A percentile compares a stretch with the other conserved stretches of the same genome.
These are phyloP conservation scores for Ancistrus triradiatus DNA, from an alignment of 2,113 vertebrate species.

Conservation along the genomic window DNA sequence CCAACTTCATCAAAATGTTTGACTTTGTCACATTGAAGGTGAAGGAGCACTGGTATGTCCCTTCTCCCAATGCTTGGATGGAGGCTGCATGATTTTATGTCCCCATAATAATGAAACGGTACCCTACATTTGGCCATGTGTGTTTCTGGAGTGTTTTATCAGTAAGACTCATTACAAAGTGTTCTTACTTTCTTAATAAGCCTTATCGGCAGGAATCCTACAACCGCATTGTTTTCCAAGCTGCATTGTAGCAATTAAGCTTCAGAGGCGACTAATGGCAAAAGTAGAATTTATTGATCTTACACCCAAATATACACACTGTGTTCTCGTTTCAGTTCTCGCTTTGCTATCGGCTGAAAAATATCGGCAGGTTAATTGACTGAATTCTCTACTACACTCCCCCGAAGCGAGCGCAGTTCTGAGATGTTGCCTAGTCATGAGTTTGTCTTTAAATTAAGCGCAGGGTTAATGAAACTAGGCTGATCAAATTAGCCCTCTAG, in stretches of 20 bases:
- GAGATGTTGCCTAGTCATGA: neutral
- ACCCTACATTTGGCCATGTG: too few relatives aligned
- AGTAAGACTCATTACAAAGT: too few relatives aligned
- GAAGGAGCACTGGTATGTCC: too few relatives aligned
- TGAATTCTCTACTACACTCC: neutral
- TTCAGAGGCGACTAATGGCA: constrained; percentile 3
- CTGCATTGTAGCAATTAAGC: constrained; percentile 9
- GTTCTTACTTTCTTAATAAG: neutral
- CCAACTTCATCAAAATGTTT: too few relatives aligned
- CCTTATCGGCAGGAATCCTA: neutral
- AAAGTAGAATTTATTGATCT: constrained; percentile 12
- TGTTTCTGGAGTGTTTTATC: too few relatives aligned
- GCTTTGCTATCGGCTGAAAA: neutral
- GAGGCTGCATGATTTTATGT: too few relatives aligned
- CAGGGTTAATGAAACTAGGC: too few relatives aligned
- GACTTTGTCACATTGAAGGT: too few relatives aligned
- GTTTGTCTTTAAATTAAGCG: neutral
- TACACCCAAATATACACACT: constrained; percentile 1
- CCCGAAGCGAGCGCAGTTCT: neutral
- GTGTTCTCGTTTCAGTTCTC: neutral
- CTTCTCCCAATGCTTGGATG: too few relatives aligned
- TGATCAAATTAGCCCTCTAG: too few relatives aligned
- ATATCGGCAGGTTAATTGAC: neutral
- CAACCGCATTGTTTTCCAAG: neutral
- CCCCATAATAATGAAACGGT: too few relatives aligned